phyloP scores from a whole-genome alignment of 53 echinoderm and acorn worm species.

The Temnopleurus reevesii region DNA sequence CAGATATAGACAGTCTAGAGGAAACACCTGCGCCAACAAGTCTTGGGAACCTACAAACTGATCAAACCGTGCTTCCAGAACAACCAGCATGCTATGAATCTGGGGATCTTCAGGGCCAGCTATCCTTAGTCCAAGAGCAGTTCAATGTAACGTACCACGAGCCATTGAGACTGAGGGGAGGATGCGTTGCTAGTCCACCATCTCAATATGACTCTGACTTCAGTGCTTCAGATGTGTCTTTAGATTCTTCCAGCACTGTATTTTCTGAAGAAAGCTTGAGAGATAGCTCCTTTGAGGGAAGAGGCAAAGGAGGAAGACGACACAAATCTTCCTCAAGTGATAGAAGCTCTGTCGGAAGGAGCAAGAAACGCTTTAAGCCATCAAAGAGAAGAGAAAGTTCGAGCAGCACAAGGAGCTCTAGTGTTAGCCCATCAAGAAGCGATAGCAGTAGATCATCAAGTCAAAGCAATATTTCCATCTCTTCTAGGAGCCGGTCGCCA shows the following conservation, averaged over 20 bases:
- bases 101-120: too few relatives aligned
- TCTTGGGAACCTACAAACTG: background rate
- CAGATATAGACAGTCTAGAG: background rate
- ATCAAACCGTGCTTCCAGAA: background rate
- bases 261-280: background rate
- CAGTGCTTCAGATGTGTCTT: conserved; percentile 38
- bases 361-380: conserved; percentile 17
- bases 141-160: background rate
- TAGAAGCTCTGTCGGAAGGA: background rate
- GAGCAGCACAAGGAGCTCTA: background rate
- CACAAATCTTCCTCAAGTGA: conserved; percentile 30
- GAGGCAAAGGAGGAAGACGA: background rate
- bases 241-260: background rate
- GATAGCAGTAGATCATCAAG: conserved; percentile 22
- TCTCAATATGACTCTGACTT: background rate
- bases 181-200: conserved; percentile 46
- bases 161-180: conserved; percentile 42
- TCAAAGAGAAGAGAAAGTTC: background rate
- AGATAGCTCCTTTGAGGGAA: background rate
- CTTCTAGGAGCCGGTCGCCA: background rate
- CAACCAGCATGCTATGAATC: too few relatives aligned
- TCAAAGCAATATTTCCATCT: background rate
- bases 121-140: too few relatives aligned
- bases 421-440: conserved; percentile 19
- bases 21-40: background rate